A percentile compares a stretch with the other conserved stretches of the same genome.
These are phyloP conservation scores for Mus caroli DNA, from an alignment of 2,797 vertebrate genomes.

Conservation along the genomic window DNA sequence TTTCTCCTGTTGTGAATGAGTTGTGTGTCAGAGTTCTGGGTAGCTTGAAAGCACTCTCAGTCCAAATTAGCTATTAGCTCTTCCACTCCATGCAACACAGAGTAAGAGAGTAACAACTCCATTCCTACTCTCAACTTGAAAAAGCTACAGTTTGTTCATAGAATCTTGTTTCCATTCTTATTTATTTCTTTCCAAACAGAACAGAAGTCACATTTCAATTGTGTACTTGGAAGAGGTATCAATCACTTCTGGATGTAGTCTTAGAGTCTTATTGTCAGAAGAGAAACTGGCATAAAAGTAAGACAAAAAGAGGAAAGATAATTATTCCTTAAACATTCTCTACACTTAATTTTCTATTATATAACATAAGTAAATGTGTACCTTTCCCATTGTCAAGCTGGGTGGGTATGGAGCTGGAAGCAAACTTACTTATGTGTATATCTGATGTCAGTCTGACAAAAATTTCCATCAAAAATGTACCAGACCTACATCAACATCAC, in stretches of 20 bases:
- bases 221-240: neutral
- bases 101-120: neutral
- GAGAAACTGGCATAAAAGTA: neutral
- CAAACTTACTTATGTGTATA: slow-evolving; percentile 44
- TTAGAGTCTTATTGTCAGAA: slow-evolving; percentile 2
- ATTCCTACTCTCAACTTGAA: neutral
- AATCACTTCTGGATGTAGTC: neutral
- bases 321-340: neutral
- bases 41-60: neutral
- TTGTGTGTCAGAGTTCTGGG: neutral
- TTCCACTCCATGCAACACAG: neutral
- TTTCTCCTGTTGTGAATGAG: neutral
- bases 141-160: neutral
- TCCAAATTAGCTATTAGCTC: neutral
- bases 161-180: neutral
- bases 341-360: neutral
- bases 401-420: neutral
- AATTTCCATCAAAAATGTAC: slow-evolving; percentile 63
- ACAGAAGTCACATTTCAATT: neutral
- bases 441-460: slow-evolving; percentile 47
- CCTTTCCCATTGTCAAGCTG: neutral
- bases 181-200: neutral
- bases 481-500: slow-evolving; percentile 68
- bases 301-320: neutral
- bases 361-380: neutral